Evolutionary conservation across 92 coral and sea anemone species (phyloP).

Genomic region (Porites rus): DNA sequence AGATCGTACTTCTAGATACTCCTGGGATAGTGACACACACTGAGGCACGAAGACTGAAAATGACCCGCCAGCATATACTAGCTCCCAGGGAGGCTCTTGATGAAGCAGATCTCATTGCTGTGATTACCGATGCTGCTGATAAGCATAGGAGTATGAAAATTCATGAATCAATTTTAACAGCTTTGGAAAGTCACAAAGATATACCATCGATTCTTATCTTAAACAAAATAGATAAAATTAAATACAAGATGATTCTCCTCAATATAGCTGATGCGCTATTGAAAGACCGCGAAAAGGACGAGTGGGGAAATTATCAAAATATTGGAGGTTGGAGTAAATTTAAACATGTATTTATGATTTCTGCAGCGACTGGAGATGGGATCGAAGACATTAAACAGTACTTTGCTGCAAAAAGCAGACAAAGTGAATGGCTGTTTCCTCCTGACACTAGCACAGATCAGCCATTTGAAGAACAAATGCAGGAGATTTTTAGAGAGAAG

Average conservation of each 20-base stretch:
- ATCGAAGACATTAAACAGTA: conserved; percentile 80
- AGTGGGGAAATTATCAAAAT: conserved; percentile 78
- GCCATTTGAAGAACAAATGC: conserved; percentile 74
- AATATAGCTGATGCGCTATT: conserved; percentile 75
- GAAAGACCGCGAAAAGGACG: conserved; percentile 85
- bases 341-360: conserved; percentile 92
- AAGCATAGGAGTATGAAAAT: conserved; percentile 77
- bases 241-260: conserved; percentile 78
- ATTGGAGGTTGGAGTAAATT: conserved; percentile 91
- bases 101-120: conserved; percentile 89
- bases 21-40: conserved; percentile 89
- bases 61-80: conserved; percentile 92
- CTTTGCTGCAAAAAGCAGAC: conserved; percentile 73
- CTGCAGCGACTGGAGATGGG: conserved; percentile 91
- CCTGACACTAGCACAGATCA: conserved; percentile 81
- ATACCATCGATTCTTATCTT: conserved; percentile 82
- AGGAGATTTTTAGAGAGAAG: conserved; percentile 92
- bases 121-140: conserved; percentile 81
- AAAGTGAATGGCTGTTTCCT: conserved; percentile 83
- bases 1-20: conserved; percentile 89
- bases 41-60: conserved; percentile 87
- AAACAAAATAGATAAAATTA: conserved; percentile 85
- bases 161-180: conserved; percentile 78
- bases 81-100: conserved; percentile 90
- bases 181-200: conserved; percentile 58